Conservation (phyloP, 2,797 vertebrate genomes). For the Pseudochirops cupreus region DNA sequence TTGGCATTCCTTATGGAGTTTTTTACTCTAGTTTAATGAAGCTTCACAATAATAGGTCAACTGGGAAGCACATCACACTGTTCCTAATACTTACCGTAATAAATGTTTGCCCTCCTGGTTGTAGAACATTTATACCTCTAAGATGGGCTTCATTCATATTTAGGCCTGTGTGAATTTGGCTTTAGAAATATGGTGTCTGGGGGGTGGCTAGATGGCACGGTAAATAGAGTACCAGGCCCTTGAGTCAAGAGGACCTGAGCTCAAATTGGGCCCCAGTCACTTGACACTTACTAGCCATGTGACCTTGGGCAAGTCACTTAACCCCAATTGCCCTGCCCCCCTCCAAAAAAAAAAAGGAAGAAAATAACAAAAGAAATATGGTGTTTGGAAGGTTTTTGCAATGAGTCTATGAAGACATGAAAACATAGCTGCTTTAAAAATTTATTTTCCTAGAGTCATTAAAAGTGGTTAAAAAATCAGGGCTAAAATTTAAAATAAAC, state of each 20-base stretch:
- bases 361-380: no score
- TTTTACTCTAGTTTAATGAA: conserved; percentile 9
- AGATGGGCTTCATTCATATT: conserved; percentile 4
- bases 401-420: conserved; percentile 55
- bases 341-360: no score
- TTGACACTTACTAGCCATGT: no score
- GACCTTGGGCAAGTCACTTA: no score
- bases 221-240: no score
- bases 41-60: neutral
- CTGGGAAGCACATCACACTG: neutral
- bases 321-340: no score
- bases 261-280: no score
- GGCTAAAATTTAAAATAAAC: conserved; percentile 49
- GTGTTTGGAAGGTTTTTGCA: conserved; percentile 32
- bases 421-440: conserved; percentile 29
- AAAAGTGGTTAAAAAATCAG: conserved; percentile 59
- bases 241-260: no score
- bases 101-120: neutral
- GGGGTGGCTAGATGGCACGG: no score
- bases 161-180: conserved; percentile 3
- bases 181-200: conserved; percentile 34
- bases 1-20: neutral
- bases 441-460: conserved; percentile 47
- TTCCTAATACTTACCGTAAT: conserved; percentile 19
- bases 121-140: neutral